Conservation (phyloP, 2,113 vertebrate genomes). For the Sturnus vulgaris region DNA sequence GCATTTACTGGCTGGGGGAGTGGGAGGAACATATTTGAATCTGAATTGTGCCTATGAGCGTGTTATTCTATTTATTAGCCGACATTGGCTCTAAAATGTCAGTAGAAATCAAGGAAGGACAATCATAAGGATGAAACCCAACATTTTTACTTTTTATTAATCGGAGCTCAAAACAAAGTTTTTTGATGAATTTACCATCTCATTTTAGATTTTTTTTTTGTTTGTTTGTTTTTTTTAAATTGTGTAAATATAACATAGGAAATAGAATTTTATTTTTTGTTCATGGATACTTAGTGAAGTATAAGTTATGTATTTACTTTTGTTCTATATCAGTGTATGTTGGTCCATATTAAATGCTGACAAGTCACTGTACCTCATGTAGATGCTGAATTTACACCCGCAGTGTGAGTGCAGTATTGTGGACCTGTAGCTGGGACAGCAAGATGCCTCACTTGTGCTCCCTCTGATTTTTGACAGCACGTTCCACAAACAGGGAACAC, state of each 20-base stretch:
- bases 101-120: conserved; percentile 84
- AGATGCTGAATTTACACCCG: conserved; percentile 81
- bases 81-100: conserved; percentile 89
- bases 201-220: conserved; percentile 81
- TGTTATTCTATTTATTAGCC: conserved; percentile 97
- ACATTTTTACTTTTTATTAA: conserved; percentile 70
- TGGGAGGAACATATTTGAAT: conserved; percentile 83
- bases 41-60: conserved; percentile 82
- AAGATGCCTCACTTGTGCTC: conserved; percentile 69
- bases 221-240: conserved; percentile 76
- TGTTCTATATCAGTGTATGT: conserved; percentile 79
- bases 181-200: conserved; percentile 85
- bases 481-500: conserved; percentile 49
- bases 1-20: conserved; percentile 76
- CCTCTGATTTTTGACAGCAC: conserved; percentile 5
- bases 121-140: conserved; percentile 81
- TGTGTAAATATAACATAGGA: conserved; percentile 99
- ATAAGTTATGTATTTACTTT: conserved; percentile 95
- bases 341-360: conserved; percentile 86
- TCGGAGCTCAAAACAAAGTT: conserved; percentile 88
- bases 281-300: conserved; percentile 89
- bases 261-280: conserved; percentile 97
- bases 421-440: conserved; percentile 68
- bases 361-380: conserved; percentile 89
- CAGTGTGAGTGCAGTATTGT: conserved; percentile 71